Conservation (phyloP, 2,888 invertebrate species). For the Synanthedon vespiformis region DNA sequence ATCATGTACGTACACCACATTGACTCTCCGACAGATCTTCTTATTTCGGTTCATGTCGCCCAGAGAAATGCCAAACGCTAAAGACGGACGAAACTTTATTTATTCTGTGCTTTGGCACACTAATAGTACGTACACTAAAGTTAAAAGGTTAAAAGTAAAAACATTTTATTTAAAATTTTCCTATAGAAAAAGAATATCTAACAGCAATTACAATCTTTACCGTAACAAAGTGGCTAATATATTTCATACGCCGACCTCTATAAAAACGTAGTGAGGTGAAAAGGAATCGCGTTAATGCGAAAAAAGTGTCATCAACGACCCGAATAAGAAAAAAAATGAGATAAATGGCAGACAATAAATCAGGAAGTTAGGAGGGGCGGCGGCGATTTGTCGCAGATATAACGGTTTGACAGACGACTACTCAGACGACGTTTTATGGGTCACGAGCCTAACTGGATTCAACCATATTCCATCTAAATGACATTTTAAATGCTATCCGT, state of each 20-base stretch:
- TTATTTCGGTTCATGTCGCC: too few species aligned
- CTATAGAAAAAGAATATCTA: too few species aligned
- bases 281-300: conserved; percentile 10
- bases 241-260: not conserved
- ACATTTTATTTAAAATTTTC: too few species aligned
- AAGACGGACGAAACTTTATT: too few species aligned
- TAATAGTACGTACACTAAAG: too few species aligned
- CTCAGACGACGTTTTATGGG: conserved; percentile 24
- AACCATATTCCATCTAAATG: not conserved
- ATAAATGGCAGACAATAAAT: conserved; percentile 52
- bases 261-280: not conserved
- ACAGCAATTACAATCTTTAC: too few species aligned
- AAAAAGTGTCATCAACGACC: conserved; percentile 13
- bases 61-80: too few species aligned
- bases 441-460: conserved; percentile 13
- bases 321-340: conserved; percentile 32
- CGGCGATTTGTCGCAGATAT: conserved; percentile 40
- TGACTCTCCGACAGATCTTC: too few species aligned
- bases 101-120: too few species aligned
- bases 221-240: too few species aligned
- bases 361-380: conserved; percentile 36
- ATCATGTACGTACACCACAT: too few species aligned
- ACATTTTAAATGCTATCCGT: not conserved
- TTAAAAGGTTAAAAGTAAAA: too few species aligned
- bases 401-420: conserved; percentile 33